Evolutionary conservation across 2,113 vertebrate genomes (phyloP), one percentile per base, ranked within the genome.

Genomic region (Gorsachius goisagi): DNA sequence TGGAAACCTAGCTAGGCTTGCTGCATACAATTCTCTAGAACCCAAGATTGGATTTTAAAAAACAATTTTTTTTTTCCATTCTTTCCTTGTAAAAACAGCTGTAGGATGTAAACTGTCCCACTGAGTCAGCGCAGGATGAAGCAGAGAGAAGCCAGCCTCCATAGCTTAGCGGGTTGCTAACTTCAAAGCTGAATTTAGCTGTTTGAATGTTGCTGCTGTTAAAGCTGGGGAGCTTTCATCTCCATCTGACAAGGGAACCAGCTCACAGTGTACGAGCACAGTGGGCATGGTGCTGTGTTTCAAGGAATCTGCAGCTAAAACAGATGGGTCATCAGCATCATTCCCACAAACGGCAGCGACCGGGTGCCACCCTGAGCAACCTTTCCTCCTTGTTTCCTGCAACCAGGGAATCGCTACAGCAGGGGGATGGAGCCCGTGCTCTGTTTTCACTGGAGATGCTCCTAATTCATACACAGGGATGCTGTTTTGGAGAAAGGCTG

Each of bases 171-270:
- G 95, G 72, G 78, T 52, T 95, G 92, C 88, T 74, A 56, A 90
- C 95, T 96, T 94, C 92, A 92, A 90, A 94, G 95, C 95, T 59
- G 88, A 92, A 80, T 94, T 92, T 73, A 74, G 82, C 0, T 3
- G 33, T 15, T 74, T 55, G 59, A 67, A 32, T 13, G 56, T 26
- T 59, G 64, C 55, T 96, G 93, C 91, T 85, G 64, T 44, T 89
- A 11, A 5, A 47, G 85, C 39, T 50, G 82, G 64, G 91, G 88
- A 94, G 90, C 88, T 92, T 92, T 93, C 78, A 63, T 68, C 88
- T 91, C 1, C 8, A 9, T 66, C 92, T 94, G 96, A 39, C 75
- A 47, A 41, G 49, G 1, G 0, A 73, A 33, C 8, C 4, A 49
- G 50, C 56, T 88, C 45, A 0, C 32, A 8, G 79, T 4, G n/a